Conservation (phyloP, 2,797 vertebrate genomes). For the Otolemur crassicaudatus region DNA sequence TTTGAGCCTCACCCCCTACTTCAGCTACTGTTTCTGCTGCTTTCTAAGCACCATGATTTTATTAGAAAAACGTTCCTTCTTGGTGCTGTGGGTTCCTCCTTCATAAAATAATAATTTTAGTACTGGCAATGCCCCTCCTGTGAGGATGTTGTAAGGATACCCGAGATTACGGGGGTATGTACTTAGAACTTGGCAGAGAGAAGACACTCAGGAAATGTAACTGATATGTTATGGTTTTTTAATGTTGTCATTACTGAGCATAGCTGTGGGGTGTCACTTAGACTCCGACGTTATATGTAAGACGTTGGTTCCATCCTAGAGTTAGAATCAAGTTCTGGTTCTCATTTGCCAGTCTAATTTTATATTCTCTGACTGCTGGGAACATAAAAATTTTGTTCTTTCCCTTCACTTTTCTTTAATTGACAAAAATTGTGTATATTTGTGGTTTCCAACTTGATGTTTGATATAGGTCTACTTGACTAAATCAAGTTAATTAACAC, state of each 20-base stretch:
- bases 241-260: neutral
- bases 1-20: neutral
- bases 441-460: too few species aligned
- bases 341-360: slow-evolving; percentile 21
- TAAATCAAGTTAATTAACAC: neutral
- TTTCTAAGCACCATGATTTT: neutral
- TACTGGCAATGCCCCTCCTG: neutral
- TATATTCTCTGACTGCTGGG: neutral
- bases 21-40: neutral
- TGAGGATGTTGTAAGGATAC: neutral
- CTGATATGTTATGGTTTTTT: neutral
- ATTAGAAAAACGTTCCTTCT: neutral
- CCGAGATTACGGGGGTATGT: neutral
- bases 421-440: neutral
- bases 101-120: neutral
- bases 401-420: neutral
- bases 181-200: neutral
- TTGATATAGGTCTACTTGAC: neutral
- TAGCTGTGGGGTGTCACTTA: neutral
- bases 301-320: slow-evolving; percentile 22
- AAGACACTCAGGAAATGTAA: neutral
- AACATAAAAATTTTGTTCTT: neutral
- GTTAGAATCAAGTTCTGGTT: slow-evolving; percentile 32
- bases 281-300: neutral
- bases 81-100: neutral